Percentiles rank a stretch among this genome's conserved stretches.
phyloP scores from a whole-genome alignment of 2,113 vertebrate species.

The Puma concolor region DNA sequence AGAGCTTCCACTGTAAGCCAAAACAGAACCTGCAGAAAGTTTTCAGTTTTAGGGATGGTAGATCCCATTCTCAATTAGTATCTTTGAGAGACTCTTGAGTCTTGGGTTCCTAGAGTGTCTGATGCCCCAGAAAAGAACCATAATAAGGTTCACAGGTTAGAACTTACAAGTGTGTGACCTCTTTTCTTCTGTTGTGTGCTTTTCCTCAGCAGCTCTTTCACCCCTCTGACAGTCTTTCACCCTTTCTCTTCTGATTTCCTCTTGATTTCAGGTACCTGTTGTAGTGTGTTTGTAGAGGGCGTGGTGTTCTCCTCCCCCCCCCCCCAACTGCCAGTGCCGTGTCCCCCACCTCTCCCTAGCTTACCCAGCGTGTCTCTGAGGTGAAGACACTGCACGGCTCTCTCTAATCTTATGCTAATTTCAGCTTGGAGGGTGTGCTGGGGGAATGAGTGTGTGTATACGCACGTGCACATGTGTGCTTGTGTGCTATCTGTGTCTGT shows the following conservation, averaged over 20 bases:
- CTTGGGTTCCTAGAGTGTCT: neutral
- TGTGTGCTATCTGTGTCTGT: neutral
- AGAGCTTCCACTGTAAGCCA: neutral
- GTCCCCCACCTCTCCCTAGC: slow-evolving; percentile 57
- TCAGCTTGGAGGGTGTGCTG: slow-evolving; percentile 1
- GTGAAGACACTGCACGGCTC: slow-evolving; percentile 62
- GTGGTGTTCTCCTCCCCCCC: neutral
- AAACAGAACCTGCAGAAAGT: neutral
- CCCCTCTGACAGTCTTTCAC: slow-evolving; percentile 98
- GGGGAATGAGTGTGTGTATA: neutral
- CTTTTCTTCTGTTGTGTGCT: slow-evolving; percentile 83
- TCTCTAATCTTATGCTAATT: slow-evolving; percentile 65
- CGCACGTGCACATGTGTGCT: neutral
- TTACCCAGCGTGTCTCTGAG: slow-evolving; percentile 40
- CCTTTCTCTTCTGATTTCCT: slow-evolving; percentile 98
- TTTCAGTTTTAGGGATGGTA: neutral
- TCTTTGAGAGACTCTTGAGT: slow-evolving; percentile 11
- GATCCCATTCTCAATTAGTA: neutral
- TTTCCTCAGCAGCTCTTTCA: slow-evolving; percentile 94
- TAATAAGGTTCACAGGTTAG: neutral
- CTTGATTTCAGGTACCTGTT: slow-evolving; percentile 92
- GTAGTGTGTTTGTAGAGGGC: slow-evolving; percentile 69
- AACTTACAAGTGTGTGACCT: slow-evolving; percentile 26
- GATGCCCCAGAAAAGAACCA: neutral
- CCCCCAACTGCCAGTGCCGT: neutral